phyloP scores from a whole-genome alignment of 2,113 vertebrate genomes.

The Daboia siamensis region DNA sequence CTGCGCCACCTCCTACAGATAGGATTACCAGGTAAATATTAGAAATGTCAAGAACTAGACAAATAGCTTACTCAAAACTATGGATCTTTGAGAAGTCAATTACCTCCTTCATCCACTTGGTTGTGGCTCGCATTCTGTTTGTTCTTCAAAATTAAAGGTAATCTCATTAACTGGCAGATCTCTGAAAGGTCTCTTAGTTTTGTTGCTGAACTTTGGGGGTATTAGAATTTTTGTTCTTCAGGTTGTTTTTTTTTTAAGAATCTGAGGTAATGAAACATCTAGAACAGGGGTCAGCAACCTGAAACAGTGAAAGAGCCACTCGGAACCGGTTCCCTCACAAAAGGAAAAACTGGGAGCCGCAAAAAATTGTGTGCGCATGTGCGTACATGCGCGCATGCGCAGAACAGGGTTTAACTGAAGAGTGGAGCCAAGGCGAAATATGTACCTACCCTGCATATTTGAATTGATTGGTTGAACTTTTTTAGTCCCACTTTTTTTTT shows the following conservation, averaged over 20 bases:
- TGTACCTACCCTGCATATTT: no score
- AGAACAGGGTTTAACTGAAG: no score
- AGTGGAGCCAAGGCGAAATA: no score
- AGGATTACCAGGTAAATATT: not conserved
- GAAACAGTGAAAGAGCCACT: no score
- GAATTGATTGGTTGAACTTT: no score
- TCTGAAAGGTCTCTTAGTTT: not conserved
- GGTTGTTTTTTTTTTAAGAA: not conserved
- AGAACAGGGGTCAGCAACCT: no score
- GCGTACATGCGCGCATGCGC: no score
- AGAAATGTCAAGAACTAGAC: not conserved
- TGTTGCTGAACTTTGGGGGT: not conserved
- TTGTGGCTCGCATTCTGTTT: not conserved
- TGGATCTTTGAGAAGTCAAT: not conserved
- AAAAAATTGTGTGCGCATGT: no score
- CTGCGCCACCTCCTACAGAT: no score
- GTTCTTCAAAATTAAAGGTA: not conserved
- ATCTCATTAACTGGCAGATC: not conserved
- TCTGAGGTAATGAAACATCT: not conserved
- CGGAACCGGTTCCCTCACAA: no score
- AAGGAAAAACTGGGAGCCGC: no score
- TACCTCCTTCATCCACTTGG: not conserved
- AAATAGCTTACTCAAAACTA: not conserved
- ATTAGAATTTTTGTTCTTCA: not conserved
- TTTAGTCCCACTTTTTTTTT: no score